A percentile compares a stretch with the other conserved stretches of the same genome.
phyloP scores from a whole-genome alignment of 2,113 vertebrate species.

The Notarius lentiginosus region DNA sequence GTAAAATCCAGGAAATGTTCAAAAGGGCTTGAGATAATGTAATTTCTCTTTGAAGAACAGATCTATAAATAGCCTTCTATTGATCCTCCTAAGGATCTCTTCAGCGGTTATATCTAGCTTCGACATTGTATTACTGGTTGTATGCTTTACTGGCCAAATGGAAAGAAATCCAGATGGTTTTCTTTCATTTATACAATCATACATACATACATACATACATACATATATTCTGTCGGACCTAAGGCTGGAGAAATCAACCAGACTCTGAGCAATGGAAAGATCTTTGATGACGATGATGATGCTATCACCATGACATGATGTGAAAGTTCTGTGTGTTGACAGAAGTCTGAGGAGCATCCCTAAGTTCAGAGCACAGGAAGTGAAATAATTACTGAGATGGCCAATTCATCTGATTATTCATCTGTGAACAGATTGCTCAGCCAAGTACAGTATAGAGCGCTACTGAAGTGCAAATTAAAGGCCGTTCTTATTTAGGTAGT shows the following conservation, averaged over 20 bases:
- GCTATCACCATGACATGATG: not conserved
- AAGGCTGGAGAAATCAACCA: not conserved
- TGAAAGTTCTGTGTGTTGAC: constrained; percentile 6
- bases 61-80: not conserved
- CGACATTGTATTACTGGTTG: not conserved
- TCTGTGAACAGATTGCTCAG: constrained; percentile 8
- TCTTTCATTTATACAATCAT: too few relatives aligned
- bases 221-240: not conserved
- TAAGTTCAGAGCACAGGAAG: not conserved
- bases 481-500: not conserved
- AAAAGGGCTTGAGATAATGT: not conserved
- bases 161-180: not conserved
- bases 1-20: not conserved
- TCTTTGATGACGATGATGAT: not conserved
- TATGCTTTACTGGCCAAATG: not conserved
- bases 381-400: constrained; percentile 14
- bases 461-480: constrained; percentile 18
- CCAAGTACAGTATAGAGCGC: not conserved
- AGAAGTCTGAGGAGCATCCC: not conserved
- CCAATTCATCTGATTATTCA: constrained; percentile 20
- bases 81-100: constrained; percentile 4
- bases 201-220: too few relatives aligned
- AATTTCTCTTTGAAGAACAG: not conserved
- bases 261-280: not conserved
- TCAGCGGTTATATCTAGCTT: not conserved